Percentiles rank a stretch among this genome's conserved stretches.
Evolutionary conservation across 2,797 vertebrate species (phyloP).

Genomic region (Eulemur coronatus): DNA sequence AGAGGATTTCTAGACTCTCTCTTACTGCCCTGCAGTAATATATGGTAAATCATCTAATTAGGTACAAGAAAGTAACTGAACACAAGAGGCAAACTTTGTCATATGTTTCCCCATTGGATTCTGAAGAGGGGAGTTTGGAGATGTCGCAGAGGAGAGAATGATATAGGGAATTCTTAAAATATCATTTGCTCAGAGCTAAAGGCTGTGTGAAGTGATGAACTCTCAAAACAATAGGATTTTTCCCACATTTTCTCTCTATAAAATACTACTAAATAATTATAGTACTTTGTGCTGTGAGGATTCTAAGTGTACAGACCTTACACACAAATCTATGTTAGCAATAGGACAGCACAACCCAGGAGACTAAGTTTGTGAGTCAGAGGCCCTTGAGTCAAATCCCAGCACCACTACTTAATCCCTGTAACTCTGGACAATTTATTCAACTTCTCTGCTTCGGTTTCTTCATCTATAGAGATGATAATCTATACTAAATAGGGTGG

Average conservation of each 20-base stretch:
- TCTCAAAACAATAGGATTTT: background rate
- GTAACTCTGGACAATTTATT: background rate
- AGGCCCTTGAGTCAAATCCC: background rate
- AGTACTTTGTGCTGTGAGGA: background rate
- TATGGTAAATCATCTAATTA: background rate
- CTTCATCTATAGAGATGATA: background rate
- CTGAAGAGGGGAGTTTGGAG: background rate
- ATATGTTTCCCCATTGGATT: no score
- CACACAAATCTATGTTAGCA: background rate
- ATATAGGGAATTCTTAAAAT: background rate
- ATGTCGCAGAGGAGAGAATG: background rate
- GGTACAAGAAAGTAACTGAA: background rate
- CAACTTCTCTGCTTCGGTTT: background rate
- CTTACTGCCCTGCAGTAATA: background rate
- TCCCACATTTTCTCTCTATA: background rate
- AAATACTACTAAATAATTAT: background rate
- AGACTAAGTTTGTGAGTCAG: background rate
- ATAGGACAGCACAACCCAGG: background rate
- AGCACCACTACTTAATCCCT: background rate
- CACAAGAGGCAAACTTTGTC: background rate
- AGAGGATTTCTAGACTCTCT: background rate
- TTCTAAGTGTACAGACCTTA: no score
- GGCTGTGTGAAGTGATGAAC: background rate
- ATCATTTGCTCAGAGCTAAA: background rate
- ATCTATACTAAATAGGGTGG: background rate